Evolutionary conservation across 2,888 invertebrate genomes (phyloP).

Genomic region (Acrobasis repandana): DNA sequence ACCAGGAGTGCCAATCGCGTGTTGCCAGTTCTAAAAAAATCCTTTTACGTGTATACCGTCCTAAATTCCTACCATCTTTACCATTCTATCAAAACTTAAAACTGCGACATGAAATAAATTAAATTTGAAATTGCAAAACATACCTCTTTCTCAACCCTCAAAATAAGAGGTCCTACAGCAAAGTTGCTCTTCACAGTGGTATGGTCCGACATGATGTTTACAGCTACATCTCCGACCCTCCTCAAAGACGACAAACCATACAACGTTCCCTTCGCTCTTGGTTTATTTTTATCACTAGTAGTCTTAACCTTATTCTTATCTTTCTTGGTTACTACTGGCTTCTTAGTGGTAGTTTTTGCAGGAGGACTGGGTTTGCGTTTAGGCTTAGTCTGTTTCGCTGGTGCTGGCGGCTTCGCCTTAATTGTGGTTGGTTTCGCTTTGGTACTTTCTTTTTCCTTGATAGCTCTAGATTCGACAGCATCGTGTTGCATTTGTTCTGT

Average conservation of each 20-base stretch:
- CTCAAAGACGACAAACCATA: conserved; percentile 91
- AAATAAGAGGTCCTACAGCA: conserved; percentile 89
- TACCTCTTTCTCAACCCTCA: conserved; percentile 91
- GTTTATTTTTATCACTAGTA: conserved; percentile 72
- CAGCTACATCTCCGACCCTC: conserved; percentile 90
- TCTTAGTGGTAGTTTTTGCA: conserved; percentile 60
- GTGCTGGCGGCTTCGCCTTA: conserved; percentile 44
- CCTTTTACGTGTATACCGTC: no score
- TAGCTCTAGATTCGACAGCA: conserved; percentile 54
- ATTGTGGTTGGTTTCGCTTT: conserved; percentile 63
- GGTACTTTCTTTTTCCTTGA: conserved; percentile 60
- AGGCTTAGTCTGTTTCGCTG: conserved; percentile 52
- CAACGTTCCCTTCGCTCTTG: conserved; percentile 89
- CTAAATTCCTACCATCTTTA: no score
- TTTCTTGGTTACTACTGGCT: conserved; percentile 43
- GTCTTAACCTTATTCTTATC: conserved; percentile 67
- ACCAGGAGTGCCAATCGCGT: no score
- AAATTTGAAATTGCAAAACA: conserved; percentile 21
- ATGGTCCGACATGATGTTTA: conserved; percentile 90
- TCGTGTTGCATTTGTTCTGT: conserved; percentile 36
- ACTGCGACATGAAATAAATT: not conserved
- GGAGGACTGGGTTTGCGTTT: conserved; percentile 72
- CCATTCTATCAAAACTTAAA: not conserved
- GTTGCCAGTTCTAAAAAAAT: no score
- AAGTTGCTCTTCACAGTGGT: conserved; percentile 93